phyloP scores from a whole-genome alignment of 2,113 vertebrate genomes.

The Aix galericulata region DNA sequence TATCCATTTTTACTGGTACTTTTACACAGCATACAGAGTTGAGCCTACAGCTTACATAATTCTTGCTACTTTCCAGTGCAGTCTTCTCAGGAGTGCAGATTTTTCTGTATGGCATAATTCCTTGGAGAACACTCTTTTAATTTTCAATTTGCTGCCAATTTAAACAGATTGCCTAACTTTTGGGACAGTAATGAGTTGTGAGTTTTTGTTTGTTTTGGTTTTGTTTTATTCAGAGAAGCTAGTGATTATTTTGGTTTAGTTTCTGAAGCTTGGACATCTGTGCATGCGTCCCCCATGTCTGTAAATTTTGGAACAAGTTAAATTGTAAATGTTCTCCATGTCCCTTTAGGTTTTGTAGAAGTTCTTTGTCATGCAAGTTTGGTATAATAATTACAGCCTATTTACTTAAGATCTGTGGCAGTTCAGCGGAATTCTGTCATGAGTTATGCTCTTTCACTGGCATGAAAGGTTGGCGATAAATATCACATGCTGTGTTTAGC shows the following conservation, averaged over 20 bases:
- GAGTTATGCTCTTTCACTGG: neutral
- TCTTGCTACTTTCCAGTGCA: neutral
- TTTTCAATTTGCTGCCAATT: neutral
- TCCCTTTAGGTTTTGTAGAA: neutral
- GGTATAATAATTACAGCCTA: neutral
- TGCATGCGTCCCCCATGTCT: neutral
- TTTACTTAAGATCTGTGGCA: neutral
- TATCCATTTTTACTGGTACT: neutral
- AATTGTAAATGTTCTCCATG: neutral
- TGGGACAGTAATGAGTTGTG: neutral
- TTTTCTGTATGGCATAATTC: neutral
- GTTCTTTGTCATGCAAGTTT: no score
- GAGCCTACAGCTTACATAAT: neutral
- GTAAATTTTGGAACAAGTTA: neutral
- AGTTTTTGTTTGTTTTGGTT: neutral
- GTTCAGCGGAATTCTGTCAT: neutral
- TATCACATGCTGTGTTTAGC: neutral
- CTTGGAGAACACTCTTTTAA: neutral
- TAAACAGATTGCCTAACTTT: neutral
- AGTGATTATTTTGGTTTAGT: neutral
- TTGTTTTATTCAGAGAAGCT: neutral
- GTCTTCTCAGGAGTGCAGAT: neutral
- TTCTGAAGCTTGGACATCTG: neutral
- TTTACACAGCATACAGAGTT: neutral
- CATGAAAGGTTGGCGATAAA: neutral